Evolutionary conservation across 1,140 invertebrate genomes (phyloP).

Genomic region (Drosophila suzukii): DNA sequence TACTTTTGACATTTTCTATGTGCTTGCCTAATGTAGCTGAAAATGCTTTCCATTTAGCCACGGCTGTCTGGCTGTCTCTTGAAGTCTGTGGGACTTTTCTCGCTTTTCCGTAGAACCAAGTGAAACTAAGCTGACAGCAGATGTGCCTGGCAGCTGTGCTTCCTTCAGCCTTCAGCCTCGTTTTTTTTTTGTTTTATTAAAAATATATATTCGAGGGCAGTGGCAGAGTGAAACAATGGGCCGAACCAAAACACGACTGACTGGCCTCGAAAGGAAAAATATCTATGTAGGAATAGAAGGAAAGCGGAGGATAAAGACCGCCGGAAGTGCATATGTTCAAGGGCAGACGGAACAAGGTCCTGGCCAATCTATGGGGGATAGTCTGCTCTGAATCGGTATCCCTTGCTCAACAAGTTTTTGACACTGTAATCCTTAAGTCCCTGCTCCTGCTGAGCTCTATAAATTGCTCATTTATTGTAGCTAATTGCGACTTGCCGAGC

Average conservation of each 20-base stretch:
- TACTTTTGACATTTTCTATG: background rate
- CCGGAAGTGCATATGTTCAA: conserved; percentile 78
- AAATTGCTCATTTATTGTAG: conserved; percentile 84
- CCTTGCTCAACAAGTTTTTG: conserved; percentile 30
- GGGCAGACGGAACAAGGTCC: conserved; percentile 60
- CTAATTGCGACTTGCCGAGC: conserved; percentile 78
- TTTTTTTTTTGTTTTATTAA: conserved; percentile 73
- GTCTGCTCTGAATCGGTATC: conserved; percentile 5
- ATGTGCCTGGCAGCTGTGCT: conserved; percentile 77
- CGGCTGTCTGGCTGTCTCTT: conserved; percentile 52
- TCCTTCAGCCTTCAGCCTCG: conserved; percentile 24
- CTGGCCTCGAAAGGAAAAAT: conserved; percentile 36
- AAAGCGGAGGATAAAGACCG: conserved; percentile 30
- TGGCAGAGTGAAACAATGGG: conserved; percentile 60
- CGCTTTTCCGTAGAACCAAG: conserved; percentile 8
- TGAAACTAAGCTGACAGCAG: conserved; percentile 76
- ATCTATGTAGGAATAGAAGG: conserved; percentile 2
- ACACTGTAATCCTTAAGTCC: conserved; percentile 33
- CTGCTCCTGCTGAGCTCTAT: conserved; percentile 25
- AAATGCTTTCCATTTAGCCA: conserved; percentile 60
- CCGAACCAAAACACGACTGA: conserved; percentile 31
- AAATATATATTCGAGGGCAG: conserved; percentile 53
- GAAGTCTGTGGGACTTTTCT: conserved; percentile 1
- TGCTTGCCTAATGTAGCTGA: conserved; percentile 66
- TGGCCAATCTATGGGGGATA: conserved; percentile 54